phyloP scores from a whole-genome alignment of 53 echinoderm and acorn worm species.

The Holothuria scabra region DNA sequence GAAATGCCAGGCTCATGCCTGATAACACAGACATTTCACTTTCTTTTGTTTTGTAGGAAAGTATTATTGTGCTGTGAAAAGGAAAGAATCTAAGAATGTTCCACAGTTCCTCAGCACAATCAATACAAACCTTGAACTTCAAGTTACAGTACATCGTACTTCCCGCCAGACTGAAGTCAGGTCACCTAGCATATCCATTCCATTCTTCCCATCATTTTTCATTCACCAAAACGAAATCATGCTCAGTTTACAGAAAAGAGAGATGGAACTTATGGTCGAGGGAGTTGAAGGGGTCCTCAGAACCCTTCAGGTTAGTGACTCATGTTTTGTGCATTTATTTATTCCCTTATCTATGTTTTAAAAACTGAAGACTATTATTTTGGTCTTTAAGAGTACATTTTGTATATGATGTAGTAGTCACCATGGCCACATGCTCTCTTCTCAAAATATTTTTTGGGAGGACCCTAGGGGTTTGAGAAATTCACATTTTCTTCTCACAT shows the following conservation, averaged over 20 bases:
- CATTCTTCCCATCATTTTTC: conserved; percentile 75
- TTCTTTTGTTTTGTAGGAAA: conserved; percentile 53
- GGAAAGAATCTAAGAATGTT: conserved; percentile 63
- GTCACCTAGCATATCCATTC: conserved; percentile 67
- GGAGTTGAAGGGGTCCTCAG: conserved; percentile 71
- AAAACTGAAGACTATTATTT: no score
- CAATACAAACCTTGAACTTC: conserved; percentile 67
- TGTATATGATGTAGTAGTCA: no score
- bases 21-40: no score
- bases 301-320: conserved; percentile 68
- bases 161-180: conserved; percentile 75
- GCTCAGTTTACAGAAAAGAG: conserved; percentile 64
- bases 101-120: conserved; percentile 80
- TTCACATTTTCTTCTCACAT: no score
- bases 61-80: conserved; percentile 78
- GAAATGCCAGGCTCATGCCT: no score
- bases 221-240: conserved; percentile 66
- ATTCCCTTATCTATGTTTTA: no score
- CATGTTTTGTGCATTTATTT: no score
- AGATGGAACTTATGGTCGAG: conserved; percentile 73
- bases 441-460: no score
- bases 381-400: no score
- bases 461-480: no score
- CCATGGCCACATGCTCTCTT: no score
- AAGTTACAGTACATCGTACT: conserved; percentile 54